Evolutionary conservation across 2,113 vertebrate genomes (phyloP).

Genomic region (Ascaphus truei): DNA sequence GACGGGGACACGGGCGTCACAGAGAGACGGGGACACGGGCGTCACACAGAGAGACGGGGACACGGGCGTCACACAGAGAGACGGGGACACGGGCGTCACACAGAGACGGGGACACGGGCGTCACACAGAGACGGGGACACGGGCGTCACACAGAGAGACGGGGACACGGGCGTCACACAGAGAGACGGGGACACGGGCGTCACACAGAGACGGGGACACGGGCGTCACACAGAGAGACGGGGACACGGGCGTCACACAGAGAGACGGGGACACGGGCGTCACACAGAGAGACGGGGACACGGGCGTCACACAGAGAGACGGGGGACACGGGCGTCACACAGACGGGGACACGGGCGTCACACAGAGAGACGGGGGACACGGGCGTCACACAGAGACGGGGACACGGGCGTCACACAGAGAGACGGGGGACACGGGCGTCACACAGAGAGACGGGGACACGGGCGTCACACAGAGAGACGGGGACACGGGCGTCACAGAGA

Average conservation of each 20-base stretch:
- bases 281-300: constrained; percentile 19
- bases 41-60: no score
- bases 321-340: neutral
- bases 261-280: neutral
- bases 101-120: neutral
- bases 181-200: neutral
- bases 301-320: neutral
- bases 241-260: no score
- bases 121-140: no score
- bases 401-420: neutral
- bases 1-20: no score
- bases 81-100: no score
- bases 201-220: no score
- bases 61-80: no score
- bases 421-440: constrained; percentile 3
- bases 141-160: no score
- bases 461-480: constrained; percentile 25
- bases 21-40: neutral
- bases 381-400: neutral
- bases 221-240: no score
- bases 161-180: no score
- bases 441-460: neutral
- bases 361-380: no score
- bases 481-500: neutral
- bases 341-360: no score